Evolutionary conservation across 2,888 invertebrate species (phyloP), one percentile per base, ranked within the genome.

Genomic region (Lochmaea crataegi): DNA sequence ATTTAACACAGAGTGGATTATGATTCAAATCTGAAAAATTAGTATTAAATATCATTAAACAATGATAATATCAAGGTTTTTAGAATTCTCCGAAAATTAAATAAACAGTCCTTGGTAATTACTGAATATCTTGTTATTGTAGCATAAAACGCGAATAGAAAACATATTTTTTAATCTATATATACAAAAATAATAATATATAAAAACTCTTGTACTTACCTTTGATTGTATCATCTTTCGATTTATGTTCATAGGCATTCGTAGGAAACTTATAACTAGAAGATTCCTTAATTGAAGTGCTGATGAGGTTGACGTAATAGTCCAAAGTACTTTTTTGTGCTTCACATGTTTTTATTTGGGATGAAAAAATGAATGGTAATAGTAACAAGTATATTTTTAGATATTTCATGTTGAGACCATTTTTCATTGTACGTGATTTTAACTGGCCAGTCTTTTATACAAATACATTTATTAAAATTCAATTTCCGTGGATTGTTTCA

Each of bases 241-340:
- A n/a, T 14, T n/a, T 48, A 48, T 48, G n/a, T 48, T 48, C 48
- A n/a, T 48, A 48, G 7, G 48, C 48, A 48, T 48, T 48, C 5
- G n/a, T n/a, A 14, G 48, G 48, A 48, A 48, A 48, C n/a, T 48
- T 48, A n/a, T 14, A n/a, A n/a, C 6, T 48, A 7, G 48, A n/a
- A 48, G 48, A 48, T n/a, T 48, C 48, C 7, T 48, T n/a, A 2
- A 48, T n/a, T 6, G 48, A 48, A 3, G n/a, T 48, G n/a, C n/a
- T n/a, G 5, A 48, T 48, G 7, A 48, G 48, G 48, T 48, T n/a
- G 14, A 48, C 48, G n/a, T n/a, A 48, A 48, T 48, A 48, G n/a
- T 48, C 48, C 48, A 48, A 48, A n/a, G 48, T 48, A 48, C 48
- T 48, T n/a, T 48, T 48, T 48, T 48, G 48, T 48, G 48, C 48